phyloP scores from a whole-genome alignment of 2,113 vertebrate genomes.

The Salvelinus alpinus region DNA sequence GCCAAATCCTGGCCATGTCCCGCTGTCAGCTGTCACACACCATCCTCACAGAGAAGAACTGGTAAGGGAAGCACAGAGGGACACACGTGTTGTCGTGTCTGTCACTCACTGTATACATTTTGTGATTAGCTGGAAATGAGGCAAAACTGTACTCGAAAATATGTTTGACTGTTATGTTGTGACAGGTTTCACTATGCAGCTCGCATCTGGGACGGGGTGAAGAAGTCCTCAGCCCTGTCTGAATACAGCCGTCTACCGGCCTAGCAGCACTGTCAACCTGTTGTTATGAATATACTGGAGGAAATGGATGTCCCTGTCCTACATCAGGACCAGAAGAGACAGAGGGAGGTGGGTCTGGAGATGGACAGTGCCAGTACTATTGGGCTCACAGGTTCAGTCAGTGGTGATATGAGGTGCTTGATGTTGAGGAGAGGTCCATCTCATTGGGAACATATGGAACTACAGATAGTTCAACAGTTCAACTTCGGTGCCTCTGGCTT shows the following conservation, averaged over 20 bases:
- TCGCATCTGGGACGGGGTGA: slow-evolving; percentile 90
- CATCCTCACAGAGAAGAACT: slow-evolving; percentile 92
- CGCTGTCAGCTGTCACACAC: slow-evolving; percentile 90
- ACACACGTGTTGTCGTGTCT: not conserved
- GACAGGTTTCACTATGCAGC: slow-evolving; percentile 90
- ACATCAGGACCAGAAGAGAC: not conserved
- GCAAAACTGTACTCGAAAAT: too few species aligned
- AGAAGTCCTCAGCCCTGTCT: slow-evolving; percentile 86
- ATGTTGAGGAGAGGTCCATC: too few species aligned
- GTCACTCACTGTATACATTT: too few species aligned
- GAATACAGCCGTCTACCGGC: slow-evolving; percentile 88
- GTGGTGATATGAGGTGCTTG: too few species aligned
- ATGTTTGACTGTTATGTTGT: not conserved
- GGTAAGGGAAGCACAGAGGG: slow-evolving; percentile 68
- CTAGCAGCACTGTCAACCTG: slow-evolving; percentile 40
- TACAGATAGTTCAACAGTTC: too few species aligned
- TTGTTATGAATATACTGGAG: not conserved
- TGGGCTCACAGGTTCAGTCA: too few species aligned
- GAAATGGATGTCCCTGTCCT: too few species aligned
- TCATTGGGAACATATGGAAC: too few species aligned
- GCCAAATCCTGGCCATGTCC: slow-evolving; percentile 86
- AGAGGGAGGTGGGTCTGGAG: not conserved
- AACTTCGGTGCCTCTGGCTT: too few species aligned
- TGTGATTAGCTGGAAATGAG: too few species aligned
- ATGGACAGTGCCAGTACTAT: not conserved